A percentile compares a stretch with the other conserved stretches of the same genome.
phyloP scores from a whole-genome alignment of 2,113 vertebrate species.

The Phylloscopus trochilus region DNA sequence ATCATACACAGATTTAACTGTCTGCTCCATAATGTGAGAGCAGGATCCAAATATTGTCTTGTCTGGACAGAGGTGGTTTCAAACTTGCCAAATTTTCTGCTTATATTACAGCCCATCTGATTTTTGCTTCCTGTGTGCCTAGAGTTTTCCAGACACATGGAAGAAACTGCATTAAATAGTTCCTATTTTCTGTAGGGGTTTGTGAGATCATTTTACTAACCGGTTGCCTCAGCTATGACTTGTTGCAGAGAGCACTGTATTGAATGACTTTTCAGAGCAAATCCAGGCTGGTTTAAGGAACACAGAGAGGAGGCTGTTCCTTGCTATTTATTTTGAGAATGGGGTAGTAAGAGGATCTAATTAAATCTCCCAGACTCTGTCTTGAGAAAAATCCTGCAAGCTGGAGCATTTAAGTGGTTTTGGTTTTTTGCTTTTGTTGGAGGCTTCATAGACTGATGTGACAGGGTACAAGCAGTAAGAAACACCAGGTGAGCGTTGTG shows the following conservation, averaged over 20 bases:
- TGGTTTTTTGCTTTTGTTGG: neutral
- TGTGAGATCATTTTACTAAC: constrained; percentile 8
- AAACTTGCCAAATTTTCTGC: neutral
- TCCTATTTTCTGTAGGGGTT: neutral
- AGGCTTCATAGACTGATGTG: neutral
- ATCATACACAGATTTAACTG: constrained; percentile 32
- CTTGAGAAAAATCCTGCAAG: neutral
- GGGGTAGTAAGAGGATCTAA: neutral
- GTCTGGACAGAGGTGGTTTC: neutral
- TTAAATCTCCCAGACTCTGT: neutral
- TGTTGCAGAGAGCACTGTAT: neutral
- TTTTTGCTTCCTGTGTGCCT: neutral
- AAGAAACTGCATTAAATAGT: neutral
- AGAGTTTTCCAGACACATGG: neutral
- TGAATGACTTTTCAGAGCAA: neutral
- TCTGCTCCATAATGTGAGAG: neutral
- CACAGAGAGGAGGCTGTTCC: neutral
- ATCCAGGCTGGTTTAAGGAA: neutral
- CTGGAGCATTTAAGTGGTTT: neutral
- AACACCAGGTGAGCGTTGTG: neutral
- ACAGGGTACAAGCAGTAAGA: neutral
- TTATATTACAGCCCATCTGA: neutral
- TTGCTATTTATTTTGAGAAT: neutral
- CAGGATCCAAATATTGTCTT: constrained; percentile 9
- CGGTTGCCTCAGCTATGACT: neutral